Conservation (phyloP, 2,797 vertebrate species). For the Platyrinchus mystaceus region DNA sequence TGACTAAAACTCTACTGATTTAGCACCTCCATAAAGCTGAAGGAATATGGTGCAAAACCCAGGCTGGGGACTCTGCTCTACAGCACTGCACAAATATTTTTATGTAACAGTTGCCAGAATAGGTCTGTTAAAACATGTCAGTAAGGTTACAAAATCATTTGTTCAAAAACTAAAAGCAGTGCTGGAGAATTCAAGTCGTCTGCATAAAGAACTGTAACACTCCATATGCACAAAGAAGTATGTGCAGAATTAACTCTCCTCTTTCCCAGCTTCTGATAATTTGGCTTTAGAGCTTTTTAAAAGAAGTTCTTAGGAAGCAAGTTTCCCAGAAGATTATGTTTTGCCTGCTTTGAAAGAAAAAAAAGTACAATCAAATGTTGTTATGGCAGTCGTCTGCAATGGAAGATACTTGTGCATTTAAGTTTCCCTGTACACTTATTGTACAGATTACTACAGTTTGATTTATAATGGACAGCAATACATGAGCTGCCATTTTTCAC, state of each 20-base stretch:
- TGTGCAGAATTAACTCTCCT: neutral
- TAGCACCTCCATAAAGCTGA: neutral
- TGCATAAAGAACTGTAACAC: neutral
- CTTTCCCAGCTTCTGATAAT: neutral
- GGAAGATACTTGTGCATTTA: neutral
- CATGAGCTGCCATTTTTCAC: neutral
- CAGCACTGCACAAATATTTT: neutral
- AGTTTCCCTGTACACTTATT: neutral
- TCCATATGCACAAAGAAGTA: neutral
- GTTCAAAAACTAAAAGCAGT: neutral
- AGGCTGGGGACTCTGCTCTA: neutral
- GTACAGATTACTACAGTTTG: neutral
- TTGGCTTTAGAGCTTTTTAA: neutral
- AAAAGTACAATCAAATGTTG: neutral
- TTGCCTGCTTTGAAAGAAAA: neutral
- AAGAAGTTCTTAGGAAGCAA: neutral
- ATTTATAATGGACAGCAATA: neutral
- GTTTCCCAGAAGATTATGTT: neutral
- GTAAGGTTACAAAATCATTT: conserved; percentile 11
- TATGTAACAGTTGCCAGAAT: neutral
- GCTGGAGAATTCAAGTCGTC: neutral
- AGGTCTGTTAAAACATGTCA: neutral
- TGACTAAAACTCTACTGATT: neutral
- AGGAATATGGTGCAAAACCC: neutral
- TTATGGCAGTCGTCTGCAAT: neutral